These are phyloP conservation scores for Sardina pilchardus DNA, from an alignment of 2,113 vertebrate species.

Conservation along the genomic window DNA sequence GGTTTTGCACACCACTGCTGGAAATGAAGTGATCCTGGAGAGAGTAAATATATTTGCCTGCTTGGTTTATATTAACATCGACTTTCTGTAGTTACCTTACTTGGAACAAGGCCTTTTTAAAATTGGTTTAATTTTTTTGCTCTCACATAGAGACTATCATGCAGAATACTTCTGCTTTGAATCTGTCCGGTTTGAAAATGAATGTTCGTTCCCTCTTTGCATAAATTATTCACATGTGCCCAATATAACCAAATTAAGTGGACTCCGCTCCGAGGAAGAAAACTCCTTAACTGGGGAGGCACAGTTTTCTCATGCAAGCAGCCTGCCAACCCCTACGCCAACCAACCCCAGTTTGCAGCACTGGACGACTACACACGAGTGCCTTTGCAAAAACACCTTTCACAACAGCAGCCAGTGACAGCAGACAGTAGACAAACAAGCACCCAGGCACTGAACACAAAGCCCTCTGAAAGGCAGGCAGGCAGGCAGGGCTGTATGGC, in stretches of 20 bases:
- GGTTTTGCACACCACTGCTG: background rate
- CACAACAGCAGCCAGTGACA: background rate
- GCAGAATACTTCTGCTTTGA: background rate
- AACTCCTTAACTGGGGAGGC: too few relatives aligned
- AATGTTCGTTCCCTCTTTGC: background rate
- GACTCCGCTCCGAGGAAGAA: background rate
- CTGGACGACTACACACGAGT: background rate
- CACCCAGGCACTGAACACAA: background rate
- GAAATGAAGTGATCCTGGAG: background rate
- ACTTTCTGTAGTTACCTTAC: background rate
- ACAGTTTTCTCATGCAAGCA: too few relatives aligned
- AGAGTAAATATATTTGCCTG: background rate
- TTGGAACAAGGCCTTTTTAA: background rate
- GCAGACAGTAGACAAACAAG: background rate
- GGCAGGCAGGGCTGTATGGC: background rate
- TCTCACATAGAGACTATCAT: background rate
- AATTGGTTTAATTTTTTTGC: background rate
- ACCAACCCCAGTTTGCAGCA: background rate
- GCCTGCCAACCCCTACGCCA: too few relatives aligned
- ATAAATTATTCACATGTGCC: background rate
- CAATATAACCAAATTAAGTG: background rate
- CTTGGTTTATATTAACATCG: too few relatives aligned
- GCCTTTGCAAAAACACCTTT: background rate
- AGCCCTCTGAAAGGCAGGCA: background rate
- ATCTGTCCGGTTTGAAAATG: background rate